Conservation (phyloP, 2,888 invertebrate genomes). For the Cephus pygmeus region DNA sequence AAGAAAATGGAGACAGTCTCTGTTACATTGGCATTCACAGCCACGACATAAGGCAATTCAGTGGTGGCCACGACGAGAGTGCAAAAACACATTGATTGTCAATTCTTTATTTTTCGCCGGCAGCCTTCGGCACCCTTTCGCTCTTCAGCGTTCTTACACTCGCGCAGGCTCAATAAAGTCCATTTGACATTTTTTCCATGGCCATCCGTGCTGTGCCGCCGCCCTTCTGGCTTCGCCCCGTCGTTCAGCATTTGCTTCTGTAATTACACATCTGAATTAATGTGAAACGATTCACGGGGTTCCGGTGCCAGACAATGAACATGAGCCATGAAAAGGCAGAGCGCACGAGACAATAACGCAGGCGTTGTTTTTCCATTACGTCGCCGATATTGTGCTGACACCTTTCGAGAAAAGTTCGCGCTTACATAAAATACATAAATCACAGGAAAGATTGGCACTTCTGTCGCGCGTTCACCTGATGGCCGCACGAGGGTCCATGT, state of each 20-base stretch:
- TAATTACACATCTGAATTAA: not conserved
- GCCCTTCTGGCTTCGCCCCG: not conserved
- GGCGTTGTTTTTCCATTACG: not conserved
- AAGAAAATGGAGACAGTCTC: not conserved
- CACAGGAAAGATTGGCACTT: not conserved
- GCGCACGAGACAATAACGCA: not conserved
- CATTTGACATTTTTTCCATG: not conserved
- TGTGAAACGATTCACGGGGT: not conserved
- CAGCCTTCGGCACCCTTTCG: not conserved
- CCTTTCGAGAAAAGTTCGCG: not conserved
- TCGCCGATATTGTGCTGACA: not conserved
- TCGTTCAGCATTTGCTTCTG: not conserved
- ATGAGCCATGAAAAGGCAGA: not conserved
- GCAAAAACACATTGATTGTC: not conserved
- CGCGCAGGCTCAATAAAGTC: not conserved
- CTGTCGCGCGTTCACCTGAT: not conserved
- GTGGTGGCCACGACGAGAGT: not conserved
- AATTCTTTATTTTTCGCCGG: not conserved
- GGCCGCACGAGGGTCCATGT: not conserved
- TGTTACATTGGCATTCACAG: not conserved
- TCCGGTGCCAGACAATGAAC: not conserved
- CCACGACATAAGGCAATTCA: not conserved
- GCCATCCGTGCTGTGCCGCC: not conserved
- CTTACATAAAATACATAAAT: not conserved
- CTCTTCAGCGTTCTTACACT: not conserved